phyloP scores from a whole-genome alignment of 2,888 invertebrate genomes.

The Terebella lapidaria region DNA sequence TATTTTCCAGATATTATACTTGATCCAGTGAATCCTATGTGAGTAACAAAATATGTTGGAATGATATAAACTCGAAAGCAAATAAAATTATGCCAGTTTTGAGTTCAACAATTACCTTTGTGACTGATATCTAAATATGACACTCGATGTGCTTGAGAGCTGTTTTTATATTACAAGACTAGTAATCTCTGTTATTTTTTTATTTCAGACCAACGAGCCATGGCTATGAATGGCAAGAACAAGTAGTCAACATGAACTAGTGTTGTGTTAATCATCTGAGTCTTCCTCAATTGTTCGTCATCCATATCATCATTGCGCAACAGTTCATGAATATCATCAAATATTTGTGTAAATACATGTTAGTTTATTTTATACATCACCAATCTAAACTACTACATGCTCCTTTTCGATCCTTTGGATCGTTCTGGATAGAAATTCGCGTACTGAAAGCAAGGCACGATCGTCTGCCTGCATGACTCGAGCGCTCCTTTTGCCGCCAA shows the following conservation, averaged over 20 bases:
- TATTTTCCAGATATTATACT: not conserved
- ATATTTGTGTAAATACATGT: no score
- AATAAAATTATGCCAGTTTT: not conserved
- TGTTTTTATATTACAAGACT: not conserved
- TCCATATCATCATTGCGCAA: no score
- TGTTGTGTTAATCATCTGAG: no score
- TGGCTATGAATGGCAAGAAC: conserved; percentile 2
- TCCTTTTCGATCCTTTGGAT: no score
- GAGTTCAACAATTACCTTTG: not conserved
- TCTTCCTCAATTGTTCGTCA: no score
- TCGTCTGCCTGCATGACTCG: no score
- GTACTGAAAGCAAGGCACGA: no score
- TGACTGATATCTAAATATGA: not conserved
- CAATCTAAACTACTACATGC: no score
- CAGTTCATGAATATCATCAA: no score
- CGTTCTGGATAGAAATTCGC: no score
- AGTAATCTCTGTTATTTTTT: not conserved
- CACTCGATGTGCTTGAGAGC: not conserved
- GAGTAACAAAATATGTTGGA: not conserved
- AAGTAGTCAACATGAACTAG: not conserved
- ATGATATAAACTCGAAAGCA: not conserved
- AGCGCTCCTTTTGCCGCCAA: no score
- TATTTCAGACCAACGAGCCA: not conserved
- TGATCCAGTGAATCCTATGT: not conserved
- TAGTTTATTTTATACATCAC: no score